Conservation (phyloP, 2,113 vertebrate genomes). For the Periophthalmus modestus region DNA sequence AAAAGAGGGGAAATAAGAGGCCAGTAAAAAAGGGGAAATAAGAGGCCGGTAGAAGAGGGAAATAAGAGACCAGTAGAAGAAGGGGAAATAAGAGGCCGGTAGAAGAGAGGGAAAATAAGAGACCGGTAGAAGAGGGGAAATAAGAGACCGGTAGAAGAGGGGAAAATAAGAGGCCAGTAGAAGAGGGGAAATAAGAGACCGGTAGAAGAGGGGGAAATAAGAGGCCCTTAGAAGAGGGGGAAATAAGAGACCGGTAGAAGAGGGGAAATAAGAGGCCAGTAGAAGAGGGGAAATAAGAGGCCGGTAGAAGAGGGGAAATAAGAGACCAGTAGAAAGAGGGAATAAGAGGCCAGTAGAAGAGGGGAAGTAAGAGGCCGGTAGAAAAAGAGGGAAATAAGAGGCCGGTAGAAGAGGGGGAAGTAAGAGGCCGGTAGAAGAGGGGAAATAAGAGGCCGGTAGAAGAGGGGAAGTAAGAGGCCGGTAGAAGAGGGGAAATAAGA, state of each 20-base stretch:
- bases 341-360: constrained; percentile 29
- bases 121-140: constrained; percentile 21
- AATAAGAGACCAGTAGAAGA: no score
- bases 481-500: constrained; percentile 33
- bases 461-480: no score
- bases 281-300: constrained; percentile 30
- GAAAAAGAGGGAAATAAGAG: constrained; percentile 31
- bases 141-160: constrained; percentile 28
- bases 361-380: no score
- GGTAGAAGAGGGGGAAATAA: constrained; percentile 28
- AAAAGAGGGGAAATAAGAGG: no score
- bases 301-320: constrained; percentile 26
- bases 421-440: no score
- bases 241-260: constrained; percentile 30
- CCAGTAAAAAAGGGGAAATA: constrained; percentile 26
- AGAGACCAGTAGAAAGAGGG: constrained; percentile 24
- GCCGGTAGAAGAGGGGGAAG: constrained; percentile 22
- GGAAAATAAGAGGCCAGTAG: no score
- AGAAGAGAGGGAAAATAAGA: constrained; percentile 33
- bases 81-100: constrained; percentile 25
- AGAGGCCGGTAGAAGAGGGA: constrained; percentile 27
- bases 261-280: no score
- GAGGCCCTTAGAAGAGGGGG: no score
- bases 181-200: constrained; percentile 26
- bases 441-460: constrained; percentile 27